A percentile compares a stretch with the other conserved stretches of the same genome.
Evolutionary conservation across 2,888 invertebrate genomes (phyloP).

Genomic region (Nebria salina): DNA sequence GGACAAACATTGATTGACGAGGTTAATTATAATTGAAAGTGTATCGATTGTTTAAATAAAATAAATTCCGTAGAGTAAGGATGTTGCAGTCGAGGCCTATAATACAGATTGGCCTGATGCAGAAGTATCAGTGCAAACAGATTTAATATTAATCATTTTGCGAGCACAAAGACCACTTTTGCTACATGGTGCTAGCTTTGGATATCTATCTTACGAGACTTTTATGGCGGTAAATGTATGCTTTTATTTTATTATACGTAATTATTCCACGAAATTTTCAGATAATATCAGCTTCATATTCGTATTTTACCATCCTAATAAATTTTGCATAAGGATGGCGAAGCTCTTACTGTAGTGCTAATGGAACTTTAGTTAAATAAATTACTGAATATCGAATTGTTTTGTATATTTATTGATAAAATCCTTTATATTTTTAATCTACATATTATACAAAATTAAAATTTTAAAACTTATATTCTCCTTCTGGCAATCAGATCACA

Average conservation of each 20-base stretch:
- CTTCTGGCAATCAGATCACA: neutral
- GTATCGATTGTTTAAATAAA: neutral
- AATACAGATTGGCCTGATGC: conserved; percentile 49
- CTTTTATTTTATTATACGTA: neutral
- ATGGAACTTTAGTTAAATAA: too few species aligned
- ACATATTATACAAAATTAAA: neutral
- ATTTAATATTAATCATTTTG: conserved; percentile 51
- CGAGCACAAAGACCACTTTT: conserved; percentile 52
- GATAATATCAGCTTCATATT: neutral
- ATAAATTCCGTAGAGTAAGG: conserved; percentile 48
- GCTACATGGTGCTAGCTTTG: conserved; percentile 51
- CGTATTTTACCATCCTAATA: neutral
- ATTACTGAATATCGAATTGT: neutral
- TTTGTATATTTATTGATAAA: neutral
- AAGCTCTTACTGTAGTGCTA: neutral
- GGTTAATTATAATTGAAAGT: conserved; percentile 43
- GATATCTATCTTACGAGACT: conserved; percentile 49
- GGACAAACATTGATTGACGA: conserved; percentile 54
- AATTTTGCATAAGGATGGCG: neutral
- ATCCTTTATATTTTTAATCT: neutral
- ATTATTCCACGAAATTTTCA: neutral
- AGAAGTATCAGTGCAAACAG: conserved; percentile 48
- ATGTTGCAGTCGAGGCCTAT: conserved; percentile 49
- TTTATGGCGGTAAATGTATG: conserved; percentile 23
- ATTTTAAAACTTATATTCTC: neutral